These are phyloP conservation scores for Deilephila elpenor DNA, from an alignment of 2,888 invertebrate genomes.

Conservation along the genomic window DNA sequence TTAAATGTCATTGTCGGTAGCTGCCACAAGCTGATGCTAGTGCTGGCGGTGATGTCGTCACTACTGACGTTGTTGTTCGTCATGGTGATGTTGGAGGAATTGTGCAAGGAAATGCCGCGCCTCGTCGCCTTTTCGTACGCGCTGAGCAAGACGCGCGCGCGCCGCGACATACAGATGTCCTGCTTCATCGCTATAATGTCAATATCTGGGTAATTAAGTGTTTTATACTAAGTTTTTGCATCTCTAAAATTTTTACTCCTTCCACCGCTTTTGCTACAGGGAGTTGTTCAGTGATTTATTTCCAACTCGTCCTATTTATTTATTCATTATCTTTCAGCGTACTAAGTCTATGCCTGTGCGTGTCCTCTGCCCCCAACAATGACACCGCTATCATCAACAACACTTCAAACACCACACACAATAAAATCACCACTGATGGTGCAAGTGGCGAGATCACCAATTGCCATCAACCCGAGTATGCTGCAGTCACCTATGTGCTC, in stretches of 20 bases:
- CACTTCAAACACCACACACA: constrained; percentile 33
- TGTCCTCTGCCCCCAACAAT: no score
- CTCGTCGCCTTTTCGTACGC: constrained; percentile 89
- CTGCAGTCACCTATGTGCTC: constrained; percentile 97
- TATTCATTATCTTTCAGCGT: constrained; percentile 59
- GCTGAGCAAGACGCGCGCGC: constrained; percentile 89
- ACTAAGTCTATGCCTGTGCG: constrained; percentile 69
- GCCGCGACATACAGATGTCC: constrained; percentile 92
- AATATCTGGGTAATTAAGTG: no score
- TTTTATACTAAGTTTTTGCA: no score
- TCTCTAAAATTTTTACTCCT: no score
- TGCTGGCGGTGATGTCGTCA: constrained; percentile 87
- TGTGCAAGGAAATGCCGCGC: constrained; percentile 86
- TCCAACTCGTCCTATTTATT: constrained; percentile 68
- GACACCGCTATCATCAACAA: no score
- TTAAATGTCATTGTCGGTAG: constrained; percentile 61
- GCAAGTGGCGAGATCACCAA: constrained; percentile 44
- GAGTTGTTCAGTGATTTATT: constrained; percentile 44
- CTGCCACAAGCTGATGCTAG: constrained; percentile 84
- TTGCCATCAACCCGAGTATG: constrained; percentile 92
- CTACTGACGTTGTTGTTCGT: constrained; percentile 89
- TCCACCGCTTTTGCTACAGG: no score
- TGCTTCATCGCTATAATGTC: constrained; percentile 92
- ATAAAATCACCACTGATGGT: background rate
- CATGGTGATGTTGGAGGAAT: constrained; percentile 95